These are phyloP conservation scores for Teleiodes luculella DNA, from an alignment of 2,888 invertebrate genomes.

Conservation along the genomic window DNA sequence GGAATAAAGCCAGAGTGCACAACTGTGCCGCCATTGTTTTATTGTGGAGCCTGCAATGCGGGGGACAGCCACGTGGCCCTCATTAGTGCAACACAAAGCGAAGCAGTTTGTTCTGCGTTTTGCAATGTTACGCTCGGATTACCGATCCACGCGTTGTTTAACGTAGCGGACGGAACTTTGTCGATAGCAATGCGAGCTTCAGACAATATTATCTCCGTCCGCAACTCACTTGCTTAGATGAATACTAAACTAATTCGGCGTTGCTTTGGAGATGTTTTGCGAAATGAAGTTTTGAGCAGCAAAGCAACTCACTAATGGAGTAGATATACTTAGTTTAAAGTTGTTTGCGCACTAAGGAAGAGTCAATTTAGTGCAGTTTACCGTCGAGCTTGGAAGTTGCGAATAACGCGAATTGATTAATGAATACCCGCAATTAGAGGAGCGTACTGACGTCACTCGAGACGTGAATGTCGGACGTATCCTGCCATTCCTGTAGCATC, in stretches of 20 bases:
- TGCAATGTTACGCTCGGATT: conserved; percentile 71
- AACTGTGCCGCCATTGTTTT: conserved; percentile 71
- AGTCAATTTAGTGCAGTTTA: conserved; percentile 19
- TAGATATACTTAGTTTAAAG: conserved; percentile 2
- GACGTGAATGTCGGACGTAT: conserved; percentile 56
- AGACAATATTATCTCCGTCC: conserved; percentile 26
- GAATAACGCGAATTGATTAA: conserved; percentile 34
- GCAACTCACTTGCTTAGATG: conserved; percentile 7
- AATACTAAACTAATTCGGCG: conserved; percentile 9
- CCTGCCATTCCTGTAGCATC: conserved; percentile 50
- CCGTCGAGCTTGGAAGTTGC: conserved; percentile 24
- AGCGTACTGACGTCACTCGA: conserved; percentile 46
- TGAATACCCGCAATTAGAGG: conserved; percentile 47
- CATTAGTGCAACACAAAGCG: conserved; percentile 75
- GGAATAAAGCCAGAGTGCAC: conserved; percentile 71
- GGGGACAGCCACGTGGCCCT: conserved; percentile 76
- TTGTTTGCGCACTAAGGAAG: conserved; percentile 8
- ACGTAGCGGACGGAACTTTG: conserved; percentile 63
- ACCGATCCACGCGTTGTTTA: conserved; percentile 63
- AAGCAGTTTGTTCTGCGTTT: conserved; percentile 74
- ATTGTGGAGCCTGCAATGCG: conserved; percentile 74
- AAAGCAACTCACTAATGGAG: background rate
- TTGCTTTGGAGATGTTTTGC: background rate
- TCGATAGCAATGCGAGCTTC: conserved; percentile 37
- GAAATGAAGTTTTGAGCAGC: background rate